phyloP scores from a whole-genome alignment of 2,113 vertebrate genomes.

The Sakesphorus luctuosus region DNA sequence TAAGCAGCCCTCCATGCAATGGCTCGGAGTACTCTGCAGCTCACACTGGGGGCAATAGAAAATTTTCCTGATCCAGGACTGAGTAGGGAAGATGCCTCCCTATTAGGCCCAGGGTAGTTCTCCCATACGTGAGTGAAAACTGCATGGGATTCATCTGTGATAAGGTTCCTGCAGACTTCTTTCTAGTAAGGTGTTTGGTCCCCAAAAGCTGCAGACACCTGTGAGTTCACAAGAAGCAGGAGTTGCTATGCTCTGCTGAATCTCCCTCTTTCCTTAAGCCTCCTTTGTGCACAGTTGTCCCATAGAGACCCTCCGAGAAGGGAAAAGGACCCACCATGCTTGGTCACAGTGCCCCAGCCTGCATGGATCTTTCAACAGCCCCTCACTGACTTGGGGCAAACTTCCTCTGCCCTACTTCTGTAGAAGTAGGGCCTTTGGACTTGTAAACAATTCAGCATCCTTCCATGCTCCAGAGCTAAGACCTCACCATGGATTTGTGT shows the following conservation, averaged over 20 bases:
- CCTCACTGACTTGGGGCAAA: neutral
- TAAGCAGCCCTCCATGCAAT: neutral
- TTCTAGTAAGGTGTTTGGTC: neutral
- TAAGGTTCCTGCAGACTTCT: neutral
- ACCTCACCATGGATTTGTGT: neutral
- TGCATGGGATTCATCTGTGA: neutral
- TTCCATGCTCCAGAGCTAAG: neutral
- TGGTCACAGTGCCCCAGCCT: neutral
- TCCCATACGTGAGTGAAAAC: neutral
- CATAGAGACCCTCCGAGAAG: neutral
- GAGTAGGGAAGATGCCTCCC: neutral
- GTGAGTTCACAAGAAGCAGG: neutral
- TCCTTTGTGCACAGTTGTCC: neutral
- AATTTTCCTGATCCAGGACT: neutral
- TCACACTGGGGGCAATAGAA: neutral
- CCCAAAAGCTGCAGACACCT: neutral
- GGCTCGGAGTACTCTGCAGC: neutral
- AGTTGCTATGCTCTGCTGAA: neutral
- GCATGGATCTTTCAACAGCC: neutral
- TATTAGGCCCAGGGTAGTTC: neutral
- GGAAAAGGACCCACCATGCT: neutral
- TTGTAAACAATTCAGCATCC: neutral
- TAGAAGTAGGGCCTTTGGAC: neutral
- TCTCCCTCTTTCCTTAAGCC: neutral
- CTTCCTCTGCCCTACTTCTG: neutral